phyloP scores from a whole-genome alignment of 2,888 invertebrate species.

The Panopea generosa region DNA sequence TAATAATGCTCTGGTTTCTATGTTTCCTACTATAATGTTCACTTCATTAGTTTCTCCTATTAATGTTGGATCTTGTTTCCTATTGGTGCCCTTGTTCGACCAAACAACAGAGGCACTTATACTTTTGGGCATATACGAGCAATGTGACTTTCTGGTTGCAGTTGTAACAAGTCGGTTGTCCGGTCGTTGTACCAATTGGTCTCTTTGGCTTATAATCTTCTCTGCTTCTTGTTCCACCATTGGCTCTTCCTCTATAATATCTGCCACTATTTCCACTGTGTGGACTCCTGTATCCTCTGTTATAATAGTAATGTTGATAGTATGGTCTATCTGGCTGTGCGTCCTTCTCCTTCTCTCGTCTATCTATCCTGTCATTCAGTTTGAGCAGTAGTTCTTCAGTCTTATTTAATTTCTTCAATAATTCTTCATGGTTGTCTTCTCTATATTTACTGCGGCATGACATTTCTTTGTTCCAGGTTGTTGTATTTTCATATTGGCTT shows the following conservation, averaged over 20 bases:
- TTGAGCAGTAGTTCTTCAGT: slow-evolving; percentile 14
- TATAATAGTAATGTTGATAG: neutral
- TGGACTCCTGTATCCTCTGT: neutral
- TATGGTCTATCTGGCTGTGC: neutral
- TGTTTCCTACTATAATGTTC: neutral
- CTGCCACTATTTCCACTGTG: neutral
- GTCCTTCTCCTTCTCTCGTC: slow-evolving; percentile 18
- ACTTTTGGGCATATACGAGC: slow-evolving; percentile 29
- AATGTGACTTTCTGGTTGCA: slow-evolving; percentile 16
- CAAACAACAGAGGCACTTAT: slow-evolving; percentile 18
- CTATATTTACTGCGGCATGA: neutral
- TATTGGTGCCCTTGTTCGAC: slow-evolving; percentile 9
- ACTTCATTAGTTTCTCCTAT: slow-evolving; percentile 19
- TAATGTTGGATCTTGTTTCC: too few species aligned
- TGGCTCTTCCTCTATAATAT: neutral
- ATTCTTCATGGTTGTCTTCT: neutral
- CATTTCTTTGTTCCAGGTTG: slow-evolving; percentile 13
- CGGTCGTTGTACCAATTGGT: neutral
- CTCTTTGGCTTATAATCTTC: neutral
- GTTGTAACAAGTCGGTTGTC: slow-evolving; percentile 14
- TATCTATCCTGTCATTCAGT: slow-evolving; percentile 21
- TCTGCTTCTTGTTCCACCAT: neutral
- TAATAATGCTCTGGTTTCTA: slow-evolving; percentile 12
- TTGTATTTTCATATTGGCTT: slow-evolving; percentile 8
- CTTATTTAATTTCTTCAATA: slow-evolving; percentile 16